Evolutionary conservation across 2,888 invertebrate species (phyloP), one percentile per base, ranked within the genome.

Genomic region (Caenorhabditis becei): DNA sequence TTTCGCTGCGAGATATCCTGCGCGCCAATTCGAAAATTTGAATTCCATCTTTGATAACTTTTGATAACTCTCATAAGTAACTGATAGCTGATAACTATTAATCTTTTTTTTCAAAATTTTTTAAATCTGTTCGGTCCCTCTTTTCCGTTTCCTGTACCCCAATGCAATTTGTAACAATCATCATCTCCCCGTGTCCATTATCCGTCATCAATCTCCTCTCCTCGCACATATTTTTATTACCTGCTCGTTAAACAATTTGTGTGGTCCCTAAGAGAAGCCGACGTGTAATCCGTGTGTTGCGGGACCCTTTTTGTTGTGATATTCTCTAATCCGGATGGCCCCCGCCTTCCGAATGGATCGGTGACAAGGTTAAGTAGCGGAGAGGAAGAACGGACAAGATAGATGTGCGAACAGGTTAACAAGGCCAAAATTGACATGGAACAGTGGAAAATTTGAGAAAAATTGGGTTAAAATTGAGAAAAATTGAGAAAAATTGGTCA

Each of bases 231-330:
- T 41, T 41, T 41, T 41, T 41, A 41, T 41, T 41, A 41, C 41
- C 41, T 41, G 41, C 41, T 41, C 41, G 41, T 41, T 41, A 41
- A 41, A 41, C 41, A 41, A 41, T 41, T 41, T 41, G 41, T 41
- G 41, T 14, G 16, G 10, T 14, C 14, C 2, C 3, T 5, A 41
- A 5, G 14, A 14, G 41, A 10, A 3, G 41, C 41, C 41, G 41
- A 5, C 10, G 14, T 41, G 41, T 41, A 41, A 41, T 41, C 41
- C 41, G n/a, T n/a, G n/a, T 3, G 41, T 16, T 5, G 7, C 10
- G 41, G 41, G 16, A 32, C 32, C 41, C 41, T 41, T 41, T 41
- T 41, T 41, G 41, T 41, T 5, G 14, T 41, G 41, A 41, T 41
- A 41, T 41, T 16, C 41, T 16, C 41, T 41, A 41, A 41, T 41